Evolutionary conservation across 2,113 vertebrate genomes (phyloP).

Genomic region (Desmodus rotundus): DNA sequence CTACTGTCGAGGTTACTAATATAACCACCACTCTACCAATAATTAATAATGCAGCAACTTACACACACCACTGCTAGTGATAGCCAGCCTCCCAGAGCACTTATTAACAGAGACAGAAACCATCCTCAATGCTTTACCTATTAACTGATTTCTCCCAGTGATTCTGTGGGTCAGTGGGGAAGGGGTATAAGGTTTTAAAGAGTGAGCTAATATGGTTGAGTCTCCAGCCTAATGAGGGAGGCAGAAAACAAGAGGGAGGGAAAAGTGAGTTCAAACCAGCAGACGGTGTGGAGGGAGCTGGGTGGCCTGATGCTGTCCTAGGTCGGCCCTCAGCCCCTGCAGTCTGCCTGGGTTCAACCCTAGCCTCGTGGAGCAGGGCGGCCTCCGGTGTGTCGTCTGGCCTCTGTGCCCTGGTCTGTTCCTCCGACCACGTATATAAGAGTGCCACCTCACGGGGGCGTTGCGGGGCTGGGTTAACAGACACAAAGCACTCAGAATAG

Average conservation of each 20-base stretch:
- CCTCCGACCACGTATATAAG: not conserved
- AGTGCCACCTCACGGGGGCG: not conserved
- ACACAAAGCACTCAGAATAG: not conserved
- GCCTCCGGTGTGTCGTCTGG: fast-evolving
- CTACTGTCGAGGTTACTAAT: not conserved
- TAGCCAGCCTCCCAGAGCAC: not conserved
- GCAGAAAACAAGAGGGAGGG: not conserved
- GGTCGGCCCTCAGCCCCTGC: not conserved
- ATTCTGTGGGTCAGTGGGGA: not conserved
- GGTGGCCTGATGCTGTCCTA: fast-evolving
- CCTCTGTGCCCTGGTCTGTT: not conserved
- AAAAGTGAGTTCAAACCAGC: not conserved
- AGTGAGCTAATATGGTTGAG: not conserved
- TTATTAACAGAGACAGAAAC: not conserved
- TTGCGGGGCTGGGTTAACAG: not conserved
- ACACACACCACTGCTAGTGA: not conserved
- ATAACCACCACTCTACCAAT: not conserved
- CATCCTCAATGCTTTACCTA: not conserved
- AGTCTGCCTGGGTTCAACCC: not conserved
- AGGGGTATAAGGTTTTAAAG: not conserved
- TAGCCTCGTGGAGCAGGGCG: not conserved
- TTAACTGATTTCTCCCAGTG: not conserved
- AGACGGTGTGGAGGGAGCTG: not conserved
- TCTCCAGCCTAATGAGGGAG: not conserved
- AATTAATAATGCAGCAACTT: not conserved